Evolutionary conservation across 2,113 vertebrate species (phyloP), one percentile per base, ranked within the genome.

Genomic region (Eudyptes chrysolophus): DNA sequence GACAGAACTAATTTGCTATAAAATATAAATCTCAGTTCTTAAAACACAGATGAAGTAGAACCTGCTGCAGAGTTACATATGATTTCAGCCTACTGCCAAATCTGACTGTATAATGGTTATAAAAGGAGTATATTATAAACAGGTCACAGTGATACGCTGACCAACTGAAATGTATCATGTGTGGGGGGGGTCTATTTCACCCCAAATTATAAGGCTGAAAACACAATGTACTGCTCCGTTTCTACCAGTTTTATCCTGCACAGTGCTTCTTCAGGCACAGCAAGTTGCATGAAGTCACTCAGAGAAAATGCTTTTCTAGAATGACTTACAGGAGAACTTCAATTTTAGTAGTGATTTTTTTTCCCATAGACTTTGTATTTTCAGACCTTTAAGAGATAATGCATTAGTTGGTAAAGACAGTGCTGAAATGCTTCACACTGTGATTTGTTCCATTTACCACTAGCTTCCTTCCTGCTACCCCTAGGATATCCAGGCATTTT

Each of bases 361-460:
- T 68, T 42, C 3, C 6, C 54, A 46, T 27, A 58, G 58, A 84
- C 13, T 83, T 76, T 36, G 16, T 87, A 62, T 75, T 87, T 96
- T 87, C 84, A 78, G 51, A 55, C 13, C n/a, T 95, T 84, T 71
- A 84, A 87, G 51, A 84, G 20, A 64, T 91, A 92, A 94, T 68
- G 60, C 80, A 71, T 34, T 75, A 75, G 46, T 22, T 87, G 77
- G 60, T 94, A 94, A 92, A 93, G 91, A 91, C 42, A 82, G 80
- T 55, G 61, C 68, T 87, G 51, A 92, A 96, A 88, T 78, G 32
- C 34, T 89, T 95, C 92, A 89, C 60, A 62, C 89, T 95, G 89
- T 95, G 93, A 96, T 64, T 87, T 96, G 92, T 93, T 95, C 93
- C 77, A 91, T 93, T 96, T 96, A 82, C 65, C 29, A 78, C 22